A percentile compares a stretch with the other conserved stretches of the same genome.
Conservation (phyloP, 2,888 invertebrate genomes). For the Heterodera filipjevi region DNA sequence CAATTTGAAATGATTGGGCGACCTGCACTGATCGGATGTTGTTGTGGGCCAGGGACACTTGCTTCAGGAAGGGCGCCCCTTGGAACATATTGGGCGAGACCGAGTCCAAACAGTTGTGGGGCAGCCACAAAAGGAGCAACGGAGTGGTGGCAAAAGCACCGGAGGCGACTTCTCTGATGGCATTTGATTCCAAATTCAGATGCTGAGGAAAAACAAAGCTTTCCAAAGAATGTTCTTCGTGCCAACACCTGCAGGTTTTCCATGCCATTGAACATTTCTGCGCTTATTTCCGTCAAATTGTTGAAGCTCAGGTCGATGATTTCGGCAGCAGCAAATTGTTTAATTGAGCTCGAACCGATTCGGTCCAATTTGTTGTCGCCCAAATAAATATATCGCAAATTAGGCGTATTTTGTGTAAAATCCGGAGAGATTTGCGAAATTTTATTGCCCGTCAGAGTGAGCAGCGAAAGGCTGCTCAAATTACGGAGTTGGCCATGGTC, state of each 20-base stretch:
- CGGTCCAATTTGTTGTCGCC: constrained; percentile 61
- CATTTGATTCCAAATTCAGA: constrained; percentile 64
- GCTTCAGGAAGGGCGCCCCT: constrained; percentile 63
- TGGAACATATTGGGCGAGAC: constrained; percentile 60
- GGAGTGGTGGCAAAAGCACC: constrained; percentile 65
- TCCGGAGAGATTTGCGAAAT: constrained; percentile 60
- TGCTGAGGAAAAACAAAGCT: constrained; percentile 40
- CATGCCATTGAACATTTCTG: constrained; percentile 57
- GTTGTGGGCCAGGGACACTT: constrained; percentile 64
- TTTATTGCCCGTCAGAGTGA: constrained; percentile 62
- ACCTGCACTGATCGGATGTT: constrained; percentile 62
- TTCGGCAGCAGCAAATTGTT: constrained; percentile 66
- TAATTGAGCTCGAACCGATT: constrained; percentile 77
- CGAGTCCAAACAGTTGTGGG: constrained; percentile 61
- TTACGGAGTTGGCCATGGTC: constrained; percentile 51
- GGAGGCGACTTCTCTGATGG: constrained; percentile 56
- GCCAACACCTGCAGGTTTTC: constrained; percentile 55
- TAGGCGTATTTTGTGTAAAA: constrained; percentile 57
- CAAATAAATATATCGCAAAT: constrained; percentile 62
- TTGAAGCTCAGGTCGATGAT: constrained; percentile 65
- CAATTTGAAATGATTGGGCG: background rate
- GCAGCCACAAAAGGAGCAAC: constrained; percentile 64
- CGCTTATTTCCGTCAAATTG: constrained; percentile 55
- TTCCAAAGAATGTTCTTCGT: background rate
- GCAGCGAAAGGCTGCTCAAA: constrained; percentile 57